These are phyloP conservation scores for Athene cunicularia DNA, from an alignment of 2,113 vertebrate genomes.

Conservation along the genomic window DNA sequence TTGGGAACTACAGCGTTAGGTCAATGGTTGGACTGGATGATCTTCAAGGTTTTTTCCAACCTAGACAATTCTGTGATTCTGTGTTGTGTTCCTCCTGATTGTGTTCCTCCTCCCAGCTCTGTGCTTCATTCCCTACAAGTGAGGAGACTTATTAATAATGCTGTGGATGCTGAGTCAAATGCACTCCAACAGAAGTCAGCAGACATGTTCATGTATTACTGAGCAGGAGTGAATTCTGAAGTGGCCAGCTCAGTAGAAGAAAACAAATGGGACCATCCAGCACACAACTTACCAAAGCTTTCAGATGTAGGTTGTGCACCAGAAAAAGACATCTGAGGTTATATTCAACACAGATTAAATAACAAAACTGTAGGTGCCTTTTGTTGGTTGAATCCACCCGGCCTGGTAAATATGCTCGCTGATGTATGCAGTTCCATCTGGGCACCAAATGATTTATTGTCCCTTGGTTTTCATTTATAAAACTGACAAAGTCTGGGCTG, in stretches of 20 bases:
- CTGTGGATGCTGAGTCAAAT: not conserved
- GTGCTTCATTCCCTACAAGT: not conserved
- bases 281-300: not conserved
- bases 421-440: not conserved
- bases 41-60: too few species aligned
- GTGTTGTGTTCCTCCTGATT: too few species aligned
- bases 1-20: too few species aligned
- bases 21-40: too few species aligned
- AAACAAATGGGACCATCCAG: not conserved
- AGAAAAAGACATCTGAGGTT: not conserved
- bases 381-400: not conserved
- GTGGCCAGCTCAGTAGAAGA: not conserved
- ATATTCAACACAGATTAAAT: not conserved
- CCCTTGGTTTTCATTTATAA: conserved; percentile 75
- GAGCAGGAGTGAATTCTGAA: not conserved
- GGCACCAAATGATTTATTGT: conserved; percentile 74
- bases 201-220: not conserved
- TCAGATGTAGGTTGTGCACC: not conserved
- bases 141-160: not conserved
- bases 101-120: not conserved
- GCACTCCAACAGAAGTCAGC: not conserved
- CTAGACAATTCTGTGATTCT: too few species aligned
- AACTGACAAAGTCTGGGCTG: conserved; percentile 80
- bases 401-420: conserved; percentile 21
- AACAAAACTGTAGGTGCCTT: not conserved